Evolutionary conservation across 2,113 vertebrate genomes (phyloP).

Genomic region (Oceanites oceanicus): DNA sequence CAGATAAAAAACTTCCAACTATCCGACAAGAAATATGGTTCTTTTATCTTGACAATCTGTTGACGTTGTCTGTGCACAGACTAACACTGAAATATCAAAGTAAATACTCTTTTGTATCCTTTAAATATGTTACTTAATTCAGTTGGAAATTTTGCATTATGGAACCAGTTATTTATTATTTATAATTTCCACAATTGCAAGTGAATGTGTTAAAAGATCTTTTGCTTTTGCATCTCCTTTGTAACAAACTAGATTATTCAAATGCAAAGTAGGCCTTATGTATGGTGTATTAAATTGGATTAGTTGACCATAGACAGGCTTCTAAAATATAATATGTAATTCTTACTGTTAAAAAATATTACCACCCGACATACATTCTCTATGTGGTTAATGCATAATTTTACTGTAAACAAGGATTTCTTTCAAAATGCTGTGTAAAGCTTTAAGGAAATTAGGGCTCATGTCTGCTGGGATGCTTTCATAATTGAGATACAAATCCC

Average conservation of each 20-base stretch:
- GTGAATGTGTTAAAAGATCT: neutral
- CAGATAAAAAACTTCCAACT: neutral
- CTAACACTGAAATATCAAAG: neutral
- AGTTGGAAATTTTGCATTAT: neutral
- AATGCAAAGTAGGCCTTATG: neutral
- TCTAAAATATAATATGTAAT: neutral
- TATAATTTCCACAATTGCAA: neutral
- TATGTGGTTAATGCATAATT: neutral
- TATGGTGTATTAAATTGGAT: neutral
- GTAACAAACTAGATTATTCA: neutral
- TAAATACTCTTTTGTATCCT: neutral
- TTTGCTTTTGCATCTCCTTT: neutral
- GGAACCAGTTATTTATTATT: neutral
- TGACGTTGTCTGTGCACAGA: neutral
- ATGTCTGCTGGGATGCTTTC: neutral
- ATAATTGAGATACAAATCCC: constrained; percentile 63
- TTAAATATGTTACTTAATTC: neutral
- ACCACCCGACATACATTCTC: neutral
- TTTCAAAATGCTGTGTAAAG: neutral
- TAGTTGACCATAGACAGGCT: neutral
- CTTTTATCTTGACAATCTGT: neutral
- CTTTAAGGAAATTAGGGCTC: neutral
- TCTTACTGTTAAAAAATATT: neutral
- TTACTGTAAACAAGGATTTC: neutral
- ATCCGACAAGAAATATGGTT: neutral